phyloP scores from a whole-genome alignment of 2,797 vertebrate genomes.

The Merluccius polli region DNA sequence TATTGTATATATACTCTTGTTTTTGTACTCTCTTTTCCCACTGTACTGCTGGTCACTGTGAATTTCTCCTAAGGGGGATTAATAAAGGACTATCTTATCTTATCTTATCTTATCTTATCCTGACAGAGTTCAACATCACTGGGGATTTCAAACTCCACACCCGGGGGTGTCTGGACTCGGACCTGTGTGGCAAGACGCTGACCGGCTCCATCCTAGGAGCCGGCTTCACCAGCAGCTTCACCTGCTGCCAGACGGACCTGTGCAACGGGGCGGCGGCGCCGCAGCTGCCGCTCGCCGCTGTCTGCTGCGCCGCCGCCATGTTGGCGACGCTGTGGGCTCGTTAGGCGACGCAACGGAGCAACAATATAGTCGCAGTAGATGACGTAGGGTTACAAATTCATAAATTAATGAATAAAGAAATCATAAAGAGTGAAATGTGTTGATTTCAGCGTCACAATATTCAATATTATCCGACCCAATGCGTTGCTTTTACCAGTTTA shows the following conservation, averaged over 20 bases:
- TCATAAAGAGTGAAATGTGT: not conserved
- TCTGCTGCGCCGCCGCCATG: constrained; percentile 30
- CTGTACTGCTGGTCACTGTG: no score
- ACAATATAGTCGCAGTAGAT: not conserved
- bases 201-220: constrained; percentile 17
- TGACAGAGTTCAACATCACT: constrained; percentile 43
- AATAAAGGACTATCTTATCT: no score
- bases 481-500: no score
- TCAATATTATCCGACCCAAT: no score
- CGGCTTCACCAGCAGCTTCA: constrained; percentile 14
- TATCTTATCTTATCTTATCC: no score
- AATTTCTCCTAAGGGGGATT: no score
- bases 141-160: not conserved
- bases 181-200: constrained; percentile 31
- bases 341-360: not conserved
- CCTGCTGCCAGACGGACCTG: constrained; percentile 45
- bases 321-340: constrained; percentile 42
- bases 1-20: no score
- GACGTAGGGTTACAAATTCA: not conserved
- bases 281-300: constrained; percentile 42
- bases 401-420: not conserved
- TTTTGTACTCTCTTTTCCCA: no score
- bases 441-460: not conserved
- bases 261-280: constrained; percentile 52
- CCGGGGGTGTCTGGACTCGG: constrained; percentile 48